phyloP scores from a whole-genome alignment of 2,797 vertebrate genomes.

The Champsocephalus gunnari region DNA sequence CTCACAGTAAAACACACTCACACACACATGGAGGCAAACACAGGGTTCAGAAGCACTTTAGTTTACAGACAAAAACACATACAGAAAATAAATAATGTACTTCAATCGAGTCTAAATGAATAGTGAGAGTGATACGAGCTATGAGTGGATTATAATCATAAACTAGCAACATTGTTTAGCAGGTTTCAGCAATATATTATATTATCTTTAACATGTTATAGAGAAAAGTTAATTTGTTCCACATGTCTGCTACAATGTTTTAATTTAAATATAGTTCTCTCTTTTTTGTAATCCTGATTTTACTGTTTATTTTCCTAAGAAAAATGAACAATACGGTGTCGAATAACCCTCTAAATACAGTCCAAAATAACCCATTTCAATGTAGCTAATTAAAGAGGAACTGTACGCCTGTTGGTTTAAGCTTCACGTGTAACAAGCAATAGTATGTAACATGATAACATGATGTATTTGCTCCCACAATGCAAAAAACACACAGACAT shows the following conservation, averaged over 20 bases:
- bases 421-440: background rate
- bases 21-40: background rate
- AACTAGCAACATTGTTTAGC: background rate
- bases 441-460: background rate
- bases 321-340: background rate
- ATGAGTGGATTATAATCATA: background rate
- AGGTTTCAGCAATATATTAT: background rate
- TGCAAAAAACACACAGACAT: slow-evolving; percentile 8
- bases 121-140: background rate
- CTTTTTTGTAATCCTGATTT: no score
- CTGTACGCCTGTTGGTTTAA: background rate
- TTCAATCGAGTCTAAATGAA: background rate
- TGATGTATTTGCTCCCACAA: background rate
- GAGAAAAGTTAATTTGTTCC: background rate
- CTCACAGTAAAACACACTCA: slow-evolving; percentile 13
- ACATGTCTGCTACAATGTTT: background rate
- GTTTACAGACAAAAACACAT: background rate
- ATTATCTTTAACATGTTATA: background rate
- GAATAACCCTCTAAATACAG: background rate
- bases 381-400: background rate
- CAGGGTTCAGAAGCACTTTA: background rate
- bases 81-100: background rate
- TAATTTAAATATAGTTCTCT: no score
- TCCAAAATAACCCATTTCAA: background rate
- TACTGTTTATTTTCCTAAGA: no score